A percentile compares a stretch with the other conserved stretches of the same genome.
These are phyloP conservation scores for Bicyclus anynana DNA, from an alignment of 1,140 invertebrate genomes.

Conservation along the genomic window DNA sequence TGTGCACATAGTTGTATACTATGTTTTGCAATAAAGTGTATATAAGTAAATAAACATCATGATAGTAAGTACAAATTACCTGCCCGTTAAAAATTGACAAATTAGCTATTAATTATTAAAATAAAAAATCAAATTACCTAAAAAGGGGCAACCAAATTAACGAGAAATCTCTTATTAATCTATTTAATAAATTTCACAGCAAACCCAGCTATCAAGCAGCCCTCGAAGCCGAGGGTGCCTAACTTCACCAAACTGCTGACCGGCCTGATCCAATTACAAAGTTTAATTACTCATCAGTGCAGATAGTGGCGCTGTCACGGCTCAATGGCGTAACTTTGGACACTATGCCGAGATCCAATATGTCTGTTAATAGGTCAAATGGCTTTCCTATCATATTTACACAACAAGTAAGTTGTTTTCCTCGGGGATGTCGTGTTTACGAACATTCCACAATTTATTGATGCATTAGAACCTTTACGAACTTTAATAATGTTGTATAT, in stretches of 20 bases:
- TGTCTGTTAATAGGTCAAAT: neutral
- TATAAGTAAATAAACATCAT: too few species aligned
- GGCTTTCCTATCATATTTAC: neutral
- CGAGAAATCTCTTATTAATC: too few species aligned
- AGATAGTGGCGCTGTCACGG: slow-evolving; percentile 18
- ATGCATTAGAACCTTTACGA: too few species aligned
- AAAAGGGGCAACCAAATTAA: too few species aligned
- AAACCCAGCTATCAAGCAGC: neutral
- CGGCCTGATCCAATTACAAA: slow-evolving; percentile 29
- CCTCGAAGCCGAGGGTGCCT: neutral
- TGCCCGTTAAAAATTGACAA: too few species aligned
- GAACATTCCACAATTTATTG: neutral
- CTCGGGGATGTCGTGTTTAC: neutral
- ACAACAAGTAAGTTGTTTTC: neutral
- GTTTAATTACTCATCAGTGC: slow-evolving; percentile 31
- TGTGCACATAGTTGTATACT: too few species aligned
- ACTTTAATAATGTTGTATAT: too few species aligned
- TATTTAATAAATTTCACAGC: neutral
- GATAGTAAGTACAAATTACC: too few species aligned
- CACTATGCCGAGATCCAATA: neutral
- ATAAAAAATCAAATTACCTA: too few species aligned
- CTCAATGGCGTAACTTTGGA: slow-evolving; percentile 19
- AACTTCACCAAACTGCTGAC: slow-evolving; percentile 7
- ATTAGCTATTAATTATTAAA: too few species aligned
- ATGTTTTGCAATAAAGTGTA: too few species aligned